Base-by-base conservation (phyloP, 2,888 invertebrate species). In the Polydrusus cervinus region DNA sequence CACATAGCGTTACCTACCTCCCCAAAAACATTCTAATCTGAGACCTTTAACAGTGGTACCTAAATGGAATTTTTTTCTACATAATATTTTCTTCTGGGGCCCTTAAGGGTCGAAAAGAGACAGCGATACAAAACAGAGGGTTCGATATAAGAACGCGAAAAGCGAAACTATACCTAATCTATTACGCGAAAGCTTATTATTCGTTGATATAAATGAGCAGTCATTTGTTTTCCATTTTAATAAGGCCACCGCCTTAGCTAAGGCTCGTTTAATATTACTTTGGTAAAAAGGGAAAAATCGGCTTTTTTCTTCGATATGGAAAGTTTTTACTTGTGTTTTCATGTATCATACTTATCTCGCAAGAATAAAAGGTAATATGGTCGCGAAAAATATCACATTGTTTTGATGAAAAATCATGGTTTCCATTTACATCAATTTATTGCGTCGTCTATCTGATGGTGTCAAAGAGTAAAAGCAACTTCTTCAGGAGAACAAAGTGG, bases 191-290 rank as follows among this genome's bases (percentile, higher is more conserved):
- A 79, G 80, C 81, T 83, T 83, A 82, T 82, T 82, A 82, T 82
- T 80, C 77, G 80, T 72, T 81, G 79, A 82, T 83, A 84, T 83
- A 84, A 84, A 84, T 81, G 83, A 80, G 79, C 34, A 76, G 82
- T 80, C 83, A 83, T 85, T 85, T 84, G 82, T 85, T 83, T 84
- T 82, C 82, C 82, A 83, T 83, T 84, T 85, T 84, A 85, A 85
- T 84, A 84, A 84, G 82, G 82, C 82, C 81, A 82, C 82, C 68
- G 57, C 72, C 75, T 72, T 53, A 45, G 70, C 57, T 20, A 53
- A 66, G 83, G 80, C 80, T 81, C 82, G 81, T 83, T 84, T 83
- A 83, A 82, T 82, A 80, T 81, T 80, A 81, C 80, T 81, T 81
- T 79, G 79, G 61, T 43, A 60, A 20, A 66, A 65, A 57, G 18